Base-by-base conservation (phyloP, 2,113 vertebrate genomes). In the Cottus gobio region DNA sequence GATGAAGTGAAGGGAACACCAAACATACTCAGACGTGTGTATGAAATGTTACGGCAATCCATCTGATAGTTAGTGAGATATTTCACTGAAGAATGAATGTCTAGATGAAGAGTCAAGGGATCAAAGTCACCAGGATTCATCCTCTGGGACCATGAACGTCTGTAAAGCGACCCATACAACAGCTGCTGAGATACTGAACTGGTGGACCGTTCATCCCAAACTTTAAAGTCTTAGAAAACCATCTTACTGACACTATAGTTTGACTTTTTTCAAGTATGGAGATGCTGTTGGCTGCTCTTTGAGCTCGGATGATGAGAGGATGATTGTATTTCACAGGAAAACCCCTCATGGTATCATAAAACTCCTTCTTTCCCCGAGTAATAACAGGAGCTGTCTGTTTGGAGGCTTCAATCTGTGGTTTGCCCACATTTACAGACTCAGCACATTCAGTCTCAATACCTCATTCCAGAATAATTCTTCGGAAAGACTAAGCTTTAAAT, bases 381-480 rank as follows among this genome's bases (percentile, higher is more conserved):
- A 87, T 88, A 82, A 82, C 30, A 77, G 64, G 77, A 82, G 78
- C 70, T 62, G 71, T 77, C 67, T 63, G 65, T 87, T 77, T 83
- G 26, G 30, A 85, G n/a, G 54, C 67, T 85, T 88, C 68, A 81
- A 37, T 87, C 82, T 86, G 91, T 66, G 90, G 89, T 84, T 77
- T 15, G 60, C 64, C 82, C 88, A 79, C 86, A 82, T 87, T 79
- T 11, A 69, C 54, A 30, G 46, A 76, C 62, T 92, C 88, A 88
- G 87, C 90, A 85, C 80, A 90, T 91, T 89, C 80, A 75, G 79
- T 34, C n/a, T 68, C 39, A 11, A 62, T 69, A 57, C 76, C 73
- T 85, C 69, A 62, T 80, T 82, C 71, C 56, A 75, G 46, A 58
- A 13, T 60, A 81, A 80, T 80, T 87, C 75, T 46, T 75, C 52